phyloP scores from a whole-genome alignment of 2,888 invertebrate species.

The Mythimna albipuncta region DNA sequence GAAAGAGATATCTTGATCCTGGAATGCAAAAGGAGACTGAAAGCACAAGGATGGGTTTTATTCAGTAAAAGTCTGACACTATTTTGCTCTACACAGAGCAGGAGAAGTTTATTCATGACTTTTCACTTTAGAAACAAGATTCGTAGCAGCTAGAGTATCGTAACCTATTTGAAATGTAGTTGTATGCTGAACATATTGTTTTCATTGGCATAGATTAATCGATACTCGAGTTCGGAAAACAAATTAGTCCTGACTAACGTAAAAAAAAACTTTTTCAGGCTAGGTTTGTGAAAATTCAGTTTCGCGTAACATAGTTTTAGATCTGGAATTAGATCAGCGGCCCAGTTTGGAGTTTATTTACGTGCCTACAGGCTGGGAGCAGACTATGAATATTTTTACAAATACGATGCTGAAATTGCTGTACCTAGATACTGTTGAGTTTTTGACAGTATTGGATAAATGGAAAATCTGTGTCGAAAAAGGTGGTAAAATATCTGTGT shows the following conservation, averaged over 20 bases:
- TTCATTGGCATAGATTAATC: neutral
- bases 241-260: neutral
- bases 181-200: neutral
- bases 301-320: slow-evolving; percentile 42
- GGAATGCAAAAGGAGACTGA: no score
- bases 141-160: no score
- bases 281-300: slow-evolving; percentile 35
- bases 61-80: no score
- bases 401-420: slow-evolving; percentile 18
- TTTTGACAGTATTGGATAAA: neutral
- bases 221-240: slow-evolving; percentile 9
- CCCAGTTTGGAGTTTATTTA: slow-evolving; percentile 50
- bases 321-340: slow-evolving; percentile 43
- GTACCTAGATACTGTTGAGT: neutral
- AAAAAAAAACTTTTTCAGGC: slow-evolving; percentile 13
- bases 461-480: neutral
- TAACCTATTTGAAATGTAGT: no score
- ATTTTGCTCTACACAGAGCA: no score
- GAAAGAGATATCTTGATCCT: no score
- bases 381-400: slow-evolving; percentile 27
- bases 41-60: no score
- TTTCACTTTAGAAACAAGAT: no score
- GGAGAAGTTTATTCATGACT: no score
- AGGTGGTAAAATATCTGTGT: no score
- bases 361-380: slow-evolving; percentile 16